Conservation (phyloP, 2,113 vertebrate genomes). For the Ciconia maguari region DNA sequence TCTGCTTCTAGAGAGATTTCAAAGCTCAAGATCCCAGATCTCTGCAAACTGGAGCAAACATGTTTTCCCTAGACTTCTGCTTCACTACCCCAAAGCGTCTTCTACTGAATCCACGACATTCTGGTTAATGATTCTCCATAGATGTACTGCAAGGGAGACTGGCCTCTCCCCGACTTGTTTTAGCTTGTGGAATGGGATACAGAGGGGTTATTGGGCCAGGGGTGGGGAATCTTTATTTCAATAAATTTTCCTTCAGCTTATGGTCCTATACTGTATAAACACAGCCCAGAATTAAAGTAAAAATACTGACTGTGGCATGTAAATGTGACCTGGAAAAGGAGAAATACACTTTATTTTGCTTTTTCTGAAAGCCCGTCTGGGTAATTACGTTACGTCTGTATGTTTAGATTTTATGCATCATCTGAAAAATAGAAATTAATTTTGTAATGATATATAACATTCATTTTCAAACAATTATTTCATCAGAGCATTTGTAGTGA, state of each 20-base stretch:
- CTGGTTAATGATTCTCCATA: neutral
- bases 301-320: neutral
- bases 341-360: neutral
- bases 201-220: neutral
- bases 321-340: neutral
- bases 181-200: neutral
- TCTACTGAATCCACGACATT: neutral
- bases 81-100: neutral
- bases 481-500: neutral
- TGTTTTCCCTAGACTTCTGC: neutral
- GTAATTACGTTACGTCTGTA: neutral
- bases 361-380: neutral
- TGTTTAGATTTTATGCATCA: neutral
- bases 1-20: neutral
- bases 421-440: neutral
- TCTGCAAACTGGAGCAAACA: neutral
- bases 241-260: neutral
- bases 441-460: neutral
- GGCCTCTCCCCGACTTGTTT: neutral
- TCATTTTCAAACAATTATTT: neutral
- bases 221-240: neutral
- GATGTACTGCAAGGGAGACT: neutral
- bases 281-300: neutral
- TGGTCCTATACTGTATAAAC: neutral
- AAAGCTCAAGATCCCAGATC: neutral